A percentile compares a stretch with the other conserved stretches of the same genome.
Evolutionary conservation across 2,797 vertebrate species (phyloP).

Genomic region (Spondyliosoma cantharus): DNA sequence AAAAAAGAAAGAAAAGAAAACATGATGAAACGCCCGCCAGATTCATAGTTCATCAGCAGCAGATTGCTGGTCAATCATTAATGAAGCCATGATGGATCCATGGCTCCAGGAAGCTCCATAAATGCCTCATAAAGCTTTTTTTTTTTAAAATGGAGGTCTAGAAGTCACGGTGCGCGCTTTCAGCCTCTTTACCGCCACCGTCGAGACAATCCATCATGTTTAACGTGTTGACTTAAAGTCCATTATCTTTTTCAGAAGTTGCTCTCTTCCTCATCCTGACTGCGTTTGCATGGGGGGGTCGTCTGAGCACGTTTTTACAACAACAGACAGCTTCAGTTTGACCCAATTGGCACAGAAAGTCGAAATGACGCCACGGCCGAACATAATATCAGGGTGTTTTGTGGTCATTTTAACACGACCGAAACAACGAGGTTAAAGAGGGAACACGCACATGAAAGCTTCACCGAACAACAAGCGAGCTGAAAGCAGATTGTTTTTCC

Average conservation of each 20-base stretch:
- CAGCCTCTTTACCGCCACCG: constrained; percentile 18
- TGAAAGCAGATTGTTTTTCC: neutral
- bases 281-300: neutral
- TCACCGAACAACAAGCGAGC: neutral
- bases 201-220: constrained; percentile 8
- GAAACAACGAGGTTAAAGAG: neutral
- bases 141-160: constrained; percentile 60
- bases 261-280: neutral
- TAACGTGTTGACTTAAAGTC: neutral
- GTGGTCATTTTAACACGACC: neutral
- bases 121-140: constrained; percentile 64
- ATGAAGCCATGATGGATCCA: constrained; percentile 71
- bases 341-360: constrained; percentile 19
- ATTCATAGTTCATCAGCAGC: constrained; percentile 60
- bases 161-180: constrained; percentile 16
- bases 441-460: neutral
- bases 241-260: neutral
- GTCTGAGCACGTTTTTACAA: neutral
- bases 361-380: neutral
- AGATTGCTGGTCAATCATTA: constrained; percentile 84
- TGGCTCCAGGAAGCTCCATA: constrained; percentile 68
- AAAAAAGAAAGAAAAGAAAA: neutral
- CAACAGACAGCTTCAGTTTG: neutral
- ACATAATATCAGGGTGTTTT: neutral
- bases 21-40: constrained; percentile 22